These are phyloP conservation scores for Nymphalis c-album DNA, from an alignment of 2,888 invertebrate species.

Conservation along the genomic window DNA sequence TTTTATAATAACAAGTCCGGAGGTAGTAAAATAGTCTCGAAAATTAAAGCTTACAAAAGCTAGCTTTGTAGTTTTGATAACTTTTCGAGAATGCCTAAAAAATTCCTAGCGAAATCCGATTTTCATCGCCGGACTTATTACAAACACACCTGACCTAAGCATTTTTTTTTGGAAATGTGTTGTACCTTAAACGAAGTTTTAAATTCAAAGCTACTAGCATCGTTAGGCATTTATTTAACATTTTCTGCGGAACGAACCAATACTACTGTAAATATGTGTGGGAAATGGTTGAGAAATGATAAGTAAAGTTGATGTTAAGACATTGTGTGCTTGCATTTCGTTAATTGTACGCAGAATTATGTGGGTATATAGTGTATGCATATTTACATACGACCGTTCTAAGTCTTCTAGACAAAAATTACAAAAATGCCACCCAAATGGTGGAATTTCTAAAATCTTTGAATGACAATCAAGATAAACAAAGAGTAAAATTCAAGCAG, in stretches of 20 bases:
- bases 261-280: too few species aligned
- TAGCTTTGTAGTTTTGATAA: constrained; percentile 5
- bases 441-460: too few species aligned
- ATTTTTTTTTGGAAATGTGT: constrained; percentile 1
- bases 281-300: too few species aligned
- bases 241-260: not conserved
- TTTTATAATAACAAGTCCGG: constrained; percentile 14
- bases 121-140: constrained; percentile 10
- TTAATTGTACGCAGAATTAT: too few species aligned
- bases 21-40: constrained; percentile 6
- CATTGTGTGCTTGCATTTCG: too few species aligned
- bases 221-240: not conserved
- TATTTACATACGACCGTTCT: too few species aligned
- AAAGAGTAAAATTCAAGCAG: too few species aligned
- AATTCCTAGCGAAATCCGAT: constrained; percentile 18
- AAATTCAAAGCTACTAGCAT: not conserved
- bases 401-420: too few species aligned
- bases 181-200: constrained; percentile 7
- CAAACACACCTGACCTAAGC: constrained; percentile 15
- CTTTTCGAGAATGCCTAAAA: constrained; percentile 18
- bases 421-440: too few species aligned
- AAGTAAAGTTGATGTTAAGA: too few species aligned
- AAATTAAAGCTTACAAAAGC: constrained; percentile 8
- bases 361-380: too few species aligned
- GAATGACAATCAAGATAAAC: too few species aligned